phyloP scores from a whole-genome alignment of 2,797 vertebrate species.

The Basileuterus tristriatus region DNA sequence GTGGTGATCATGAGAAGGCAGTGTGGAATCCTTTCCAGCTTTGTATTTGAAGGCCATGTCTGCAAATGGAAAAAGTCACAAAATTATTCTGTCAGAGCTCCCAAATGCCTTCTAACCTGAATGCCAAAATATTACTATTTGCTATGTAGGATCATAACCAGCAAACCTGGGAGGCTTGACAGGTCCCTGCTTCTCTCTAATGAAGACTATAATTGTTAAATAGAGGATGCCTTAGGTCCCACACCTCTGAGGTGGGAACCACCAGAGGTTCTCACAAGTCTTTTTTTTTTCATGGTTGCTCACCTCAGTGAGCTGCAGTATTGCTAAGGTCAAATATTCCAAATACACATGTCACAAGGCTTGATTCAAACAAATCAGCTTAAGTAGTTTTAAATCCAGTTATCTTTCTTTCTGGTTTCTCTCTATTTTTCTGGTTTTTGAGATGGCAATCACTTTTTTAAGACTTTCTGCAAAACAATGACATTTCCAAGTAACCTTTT shows the following conservation, averaged over 20 bases:
- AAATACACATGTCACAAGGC: rapidly evolving
- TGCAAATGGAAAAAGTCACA: neutral
- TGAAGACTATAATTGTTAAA: neutral
- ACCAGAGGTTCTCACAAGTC: neutral
- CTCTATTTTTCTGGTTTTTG: neutral
- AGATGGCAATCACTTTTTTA: neutral
- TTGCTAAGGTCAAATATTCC: neutral
- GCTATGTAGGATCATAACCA: neutral
- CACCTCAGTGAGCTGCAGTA: neutral
- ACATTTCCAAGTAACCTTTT: neutral
- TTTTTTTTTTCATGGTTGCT: neutral
- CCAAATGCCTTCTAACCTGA: neutral
- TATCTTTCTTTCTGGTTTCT: neutral
- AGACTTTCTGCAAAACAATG: neutral
- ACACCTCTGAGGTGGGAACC: neutral
- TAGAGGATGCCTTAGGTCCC: neutral
- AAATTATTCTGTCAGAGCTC: neutral
- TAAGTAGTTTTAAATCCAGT: neutral
- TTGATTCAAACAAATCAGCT: neutral
- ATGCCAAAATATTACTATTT: neutral
- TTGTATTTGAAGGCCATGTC: neutral
- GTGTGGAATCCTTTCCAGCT: neutral
- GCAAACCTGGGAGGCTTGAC: neutral
- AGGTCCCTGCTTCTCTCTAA: neutral
- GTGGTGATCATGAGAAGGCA: neutral